phyloP scores from a whole-genome alignment of 2,797 vertebrate genomes.

The Phalloptychus januarius region DNA sequence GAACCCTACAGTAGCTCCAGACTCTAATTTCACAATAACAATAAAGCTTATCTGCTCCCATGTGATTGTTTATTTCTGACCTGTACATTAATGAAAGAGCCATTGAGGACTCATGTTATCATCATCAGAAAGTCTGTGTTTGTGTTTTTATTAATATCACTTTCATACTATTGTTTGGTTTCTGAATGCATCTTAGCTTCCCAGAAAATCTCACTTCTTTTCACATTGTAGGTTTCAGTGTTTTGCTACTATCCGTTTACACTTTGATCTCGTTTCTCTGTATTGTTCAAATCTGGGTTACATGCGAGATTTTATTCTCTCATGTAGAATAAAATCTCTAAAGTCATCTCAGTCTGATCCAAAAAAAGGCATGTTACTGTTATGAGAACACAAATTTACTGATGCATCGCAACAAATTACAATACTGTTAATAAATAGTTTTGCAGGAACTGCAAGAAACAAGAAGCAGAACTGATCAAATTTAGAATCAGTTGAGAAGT shows the following conservation, averaged over 20 bases:
- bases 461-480: background rate
- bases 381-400: background rate
- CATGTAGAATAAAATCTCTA: background rate
- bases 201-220: background rate
- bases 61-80: background rate
- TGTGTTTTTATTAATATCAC: background rate
- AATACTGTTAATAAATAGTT: background rate
- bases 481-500: background rate
- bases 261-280: background rate
- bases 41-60: background rate
- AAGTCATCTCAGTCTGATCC: background rate
- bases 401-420: background rate
- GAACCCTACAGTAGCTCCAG: background rate
- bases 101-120: background rate
- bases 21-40: background rate
- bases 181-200: background rate
- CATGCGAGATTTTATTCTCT: background rate
- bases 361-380: background rate
- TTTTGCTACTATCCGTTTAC: background rate
- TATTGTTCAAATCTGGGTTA: background rate
- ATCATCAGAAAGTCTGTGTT: background rate
- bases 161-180: conserved; percentile 1
- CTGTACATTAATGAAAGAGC: background rate
- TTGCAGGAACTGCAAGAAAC: background rate
- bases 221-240: background rate